Evolutionary conservation across 2,888 invertebrate species (phyloP).

Genomic region (Smittia sp.): DNA sequence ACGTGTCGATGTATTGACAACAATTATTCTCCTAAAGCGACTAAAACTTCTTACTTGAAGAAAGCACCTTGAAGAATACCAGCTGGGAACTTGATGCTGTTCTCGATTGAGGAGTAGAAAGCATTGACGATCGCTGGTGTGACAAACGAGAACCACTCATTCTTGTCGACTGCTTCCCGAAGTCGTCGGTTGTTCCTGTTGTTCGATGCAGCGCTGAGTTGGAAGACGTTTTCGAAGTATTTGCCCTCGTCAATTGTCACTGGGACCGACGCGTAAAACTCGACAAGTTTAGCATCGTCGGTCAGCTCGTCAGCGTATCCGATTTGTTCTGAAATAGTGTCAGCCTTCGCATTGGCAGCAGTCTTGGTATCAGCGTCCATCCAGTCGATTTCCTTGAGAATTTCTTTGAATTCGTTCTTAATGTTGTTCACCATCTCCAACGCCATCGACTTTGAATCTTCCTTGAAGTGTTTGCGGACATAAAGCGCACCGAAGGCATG

Average conservation of each 20-base stretch:
- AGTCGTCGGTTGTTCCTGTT: background rate
- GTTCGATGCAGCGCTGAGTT: background rate
- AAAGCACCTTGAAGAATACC: conserved; percentile 26
- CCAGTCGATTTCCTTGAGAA: conserved; percentile 33
- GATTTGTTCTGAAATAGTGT: conserved; percentile 17
- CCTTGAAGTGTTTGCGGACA: conserved; percentile 43
- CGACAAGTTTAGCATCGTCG: background rate
- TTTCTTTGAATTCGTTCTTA: conserved; percentile 26
- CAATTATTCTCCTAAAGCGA: too few relatives aligned
- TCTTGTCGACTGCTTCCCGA: conserved; percentile 11
- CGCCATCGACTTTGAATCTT: conserved; percentile 42
- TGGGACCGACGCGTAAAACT: background rate
- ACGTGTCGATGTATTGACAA: too few relatives aligned
- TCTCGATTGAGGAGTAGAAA: conserved; percentile 27
- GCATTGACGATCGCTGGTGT: conserved; percentile 34
- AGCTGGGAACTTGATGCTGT: conserved; percentile 33
- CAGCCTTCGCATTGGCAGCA: conserved; percentile 59
- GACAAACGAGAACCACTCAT: background rate
- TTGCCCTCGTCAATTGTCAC: background rate
- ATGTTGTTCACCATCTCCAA: conserved; percentile 18
- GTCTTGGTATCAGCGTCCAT: conserved; percentile 20
- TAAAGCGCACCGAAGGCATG: conserved; percentile 43
- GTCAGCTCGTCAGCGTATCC: conserved; percentile 25
- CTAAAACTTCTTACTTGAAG: background rate
- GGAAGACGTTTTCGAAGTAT: background rate